Conservation (phyloP, 2,113 vertebrate species). For the Brachirus orientalis region DNA sequence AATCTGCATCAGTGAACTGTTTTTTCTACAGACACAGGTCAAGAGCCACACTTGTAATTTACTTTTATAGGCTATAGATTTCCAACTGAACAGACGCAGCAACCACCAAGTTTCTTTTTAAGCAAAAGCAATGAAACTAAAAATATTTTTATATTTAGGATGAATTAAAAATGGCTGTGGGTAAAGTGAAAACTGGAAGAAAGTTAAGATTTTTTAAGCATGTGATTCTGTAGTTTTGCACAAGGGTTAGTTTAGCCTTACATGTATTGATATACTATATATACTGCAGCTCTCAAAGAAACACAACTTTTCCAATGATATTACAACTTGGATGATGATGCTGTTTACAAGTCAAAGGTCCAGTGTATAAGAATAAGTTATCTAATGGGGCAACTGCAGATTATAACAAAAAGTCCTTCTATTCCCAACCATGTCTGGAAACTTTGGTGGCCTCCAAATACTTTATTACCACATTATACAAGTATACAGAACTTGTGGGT, state of each 20-base stretch:
- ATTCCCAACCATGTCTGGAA: no score
- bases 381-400: no score
- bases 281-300: no score
- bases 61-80: not conserved
- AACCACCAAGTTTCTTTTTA: not conserved
- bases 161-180: not conserved
- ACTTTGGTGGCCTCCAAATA: no score
- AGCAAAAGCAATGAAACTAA: not conserved
- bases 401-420: no score
- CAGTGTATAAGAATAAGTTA: no score
- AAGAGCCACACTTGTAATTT: not conserved
- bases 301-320: not conserved
- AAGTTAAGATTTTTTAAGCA: no score
- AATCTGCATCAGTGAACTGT: not conserved
- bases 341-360: not conserved
- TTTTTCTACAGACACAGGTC: not conserved
- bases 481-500: no score
- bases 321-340: not conserved
- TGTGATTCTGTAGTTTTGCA: not conserved
- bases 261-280: no score
- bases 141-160: not conserved
- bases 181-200: not conserved
- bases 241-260: not conserved
- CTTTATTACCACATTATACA: no score
- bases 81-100: constrained; percentile 1